Conservation (phyloP, 1,140 invertebrate species). For the Teleopsis dalmanni region DNA sequence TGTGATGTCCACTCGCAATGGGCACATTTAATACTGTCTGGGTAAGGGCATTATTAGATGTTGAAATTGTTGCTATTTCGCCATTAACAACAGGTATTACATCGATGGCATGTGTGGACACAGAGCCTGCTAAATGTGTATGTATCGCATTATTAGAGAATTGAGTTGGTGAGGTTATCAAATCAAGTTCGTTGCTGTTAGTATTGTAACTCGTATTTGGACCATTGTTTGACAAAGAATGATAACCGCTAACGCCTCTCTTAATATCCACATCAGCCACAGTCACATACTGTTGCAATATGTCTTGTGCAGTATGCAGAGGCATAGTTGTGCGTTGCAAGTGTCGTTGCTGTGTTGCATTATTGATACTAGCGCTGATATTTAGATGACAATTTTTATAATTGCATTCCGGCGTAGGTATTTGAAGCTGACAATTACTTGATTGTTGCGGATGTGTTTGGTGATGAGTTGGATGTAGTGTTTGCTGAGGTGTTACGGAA, state of each 20-base stretch:
- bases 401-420: slow-evolving; percentile 23
- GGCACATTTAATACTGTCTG: slow-evolving; percentile 18
- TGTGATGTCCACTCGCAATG: slow-evolving; percentile 15
- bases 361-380: slow-evolving; percentile 28
- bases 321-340: slow-evolving; percentile 23
- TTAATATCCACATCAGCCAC: slow-evolving; percentile 39
- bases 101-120: slow-evolving; percentile 13
- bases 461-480: slow-evolving; percentile 2
- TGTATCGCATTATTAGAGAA: slow-evolving; percentile 23
- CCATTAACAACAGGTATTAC: slow-evolving; percentile 1
- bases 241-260: slow-evolving; percentile 30
- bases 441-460: slow-evolving; percentile 5
- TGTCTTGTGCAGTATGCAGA: not conserved
- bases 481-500: not conserved
- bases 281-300: slow-evolving; percentile 31
- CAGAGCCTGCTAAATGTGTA: slow-evolving; percentile 14
- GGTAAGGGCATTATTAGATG: slow-evolving; percentile 14
- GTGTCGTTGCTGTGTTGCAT: slow-evolving; percentile 20
- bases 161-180: slow-evolving; percentile 6
- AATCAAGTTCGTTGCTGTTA: not conserved
- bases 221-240: slow-evolving; percentile 19
- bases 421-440: not conserved
- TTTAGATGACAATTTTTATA: slow-evolving; percentile 42
- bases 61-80: slow-evolving; percentile 9
- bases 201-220: not conserved